Percentiles rank a stretch among this genome's conserved stretches.
Conservation (phyloP, 2,797 vertebrate genomes). For the Cyclopterus lumpus region DNA sequence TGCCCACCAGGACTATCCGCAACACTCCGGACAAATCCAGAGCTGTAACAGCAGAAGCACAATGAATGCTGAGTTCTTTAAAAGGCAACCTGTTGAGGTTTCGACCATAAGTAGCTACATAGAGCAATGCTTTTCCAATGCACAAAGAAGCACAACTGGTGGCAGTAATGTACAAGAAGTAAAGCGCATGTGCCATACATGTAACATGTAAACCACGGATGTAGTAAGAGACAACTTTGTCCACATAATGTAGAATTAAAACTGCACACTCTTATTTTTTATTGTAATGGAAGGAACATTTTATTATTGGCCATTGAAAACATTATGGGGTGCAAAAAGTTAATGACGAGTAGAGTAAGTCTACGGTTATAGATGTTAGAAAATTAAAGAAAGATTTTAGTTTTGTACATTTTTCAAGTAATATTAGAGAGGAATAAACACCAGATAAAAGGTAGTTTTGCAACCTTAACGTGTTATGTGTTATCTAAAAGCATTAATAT, state of each 20-base stretch:
- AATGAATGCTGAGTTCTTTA: neutral
- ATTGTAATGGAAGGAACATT: neutral
- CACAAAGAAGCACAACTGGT: neutral
- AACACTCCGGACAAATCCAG: slow-evolving; percentile 70
- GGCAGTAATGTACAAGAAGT: neutral
- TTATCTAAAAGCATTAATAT: neutral
- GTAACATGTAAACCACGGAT: neutral
- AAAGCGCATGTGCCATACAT: neutral
- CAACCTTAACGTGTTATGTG: neutral
- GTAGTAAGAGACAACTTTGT: neutral
- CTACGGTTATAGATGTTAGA: neutral
- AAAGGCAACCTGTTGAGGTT: neutral
- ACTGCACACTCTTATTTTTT: neutral
- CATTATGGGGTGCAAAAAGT: neutral
- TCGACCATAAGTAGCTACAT: neutral
- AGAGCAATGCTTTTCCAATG: neutral
- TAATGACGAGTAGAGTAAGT: neutral
- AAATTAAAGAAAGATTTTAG: neutral
- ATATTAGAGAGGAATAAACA: slow-evolving; percentile 1
- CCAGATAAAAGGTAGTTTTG: neutral
- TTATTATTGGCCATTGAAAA: neutral
- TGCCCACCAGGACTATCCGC: slow-evolving; percentile 80
- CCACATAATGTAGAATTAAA: neutral
- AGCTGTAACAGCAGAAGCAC: slow-evolving; percentile 50
- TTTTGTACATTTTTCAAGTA: neutral